These are phyloP conservation scores for Microcebus murinus DNA, from an alignment of 2,113 vertebrate genomes.

Conservation along the genomic window DNA sequence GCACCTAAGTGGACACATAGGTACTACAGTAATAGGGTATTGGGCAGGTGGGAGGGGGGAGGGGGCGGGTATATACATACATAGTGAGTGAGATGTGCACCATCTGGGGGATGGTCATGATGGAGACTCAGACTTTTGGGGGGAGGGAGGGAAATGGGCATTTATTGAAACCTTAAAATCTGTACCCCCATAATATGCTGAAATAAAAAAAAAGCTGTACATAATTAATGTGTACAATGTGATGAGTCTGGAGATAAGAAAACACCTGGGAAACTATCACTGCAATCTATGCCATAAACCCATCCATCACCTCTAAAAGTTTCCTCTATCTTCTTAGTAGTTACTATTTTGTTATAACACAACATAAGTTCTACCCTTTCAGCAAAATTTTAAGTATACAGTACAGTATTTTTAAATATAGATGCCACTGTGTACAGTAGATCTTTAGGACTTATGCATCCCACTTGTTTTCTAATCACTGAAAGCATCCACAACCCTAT, in stretches of 20 bases:
- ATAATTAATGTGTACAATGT: neutral
- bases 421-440: neutral
- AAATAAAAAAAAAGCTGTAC: no score
- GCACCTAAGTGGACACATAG: no score
- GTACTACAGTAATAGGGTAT: no score
- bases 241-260: neutral
- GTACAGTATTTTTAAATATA: neutral
- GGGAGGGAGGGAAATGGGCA: no score
- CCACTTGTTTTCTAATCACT: neutral
- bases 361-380: neutral
- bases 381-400: neutral
- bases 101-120: no score
- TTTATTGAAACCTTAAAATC: no score
- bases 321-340: neutral
- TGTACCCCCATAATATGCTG: no score
- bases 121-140: no score
- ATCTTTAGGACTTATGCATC: neutral
- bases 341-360: neutral
- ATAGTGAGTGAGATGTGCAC: no score
- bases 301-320: neutral
- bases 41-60: no score
- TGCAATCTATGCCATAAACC: neutral
- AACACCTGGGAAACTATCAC: neutral
- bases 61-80: no score
- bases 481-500: neutral